phyloP scores from a whole-genome alignment of 2,888 invertebrate species.

The Cryptocheilus praepositus region DNA sequence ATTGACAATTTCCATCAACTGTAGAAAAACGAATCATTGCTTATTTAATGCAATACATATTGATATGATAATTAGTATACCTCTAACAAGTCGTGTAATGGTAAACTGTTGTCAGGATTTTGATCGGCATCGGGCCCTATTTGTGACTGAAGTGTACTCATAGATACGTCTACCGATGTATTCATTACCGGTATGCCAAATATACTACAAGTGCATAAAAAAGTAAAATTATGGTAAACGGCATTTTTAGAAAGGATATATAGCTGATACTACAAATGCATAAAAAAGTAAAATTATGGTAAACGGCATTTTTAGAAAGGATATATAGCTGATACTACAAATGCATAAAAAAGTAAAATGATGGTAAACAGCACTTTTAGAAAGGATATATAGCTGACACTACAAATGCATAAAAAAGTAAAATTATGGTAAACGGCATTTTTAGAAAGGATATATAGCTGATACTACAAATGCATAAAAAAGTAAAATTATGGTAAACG shows the following conservation, averaged over 20 bases:
- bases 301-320: background rate
- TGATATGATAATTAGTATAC: background rate
- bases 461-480: conserved; percentile 39
- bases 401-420: conserved; percentile 17
- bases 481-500: background rate
- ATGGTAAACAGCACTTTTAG: background rate
- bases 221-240: background rate
- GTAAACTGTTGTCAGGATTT: background rate
- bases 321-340: conserved; percentile 44
- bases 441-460: background rate
- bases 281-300: background rate
- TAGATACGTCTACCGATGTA: conserved; percentile 15
- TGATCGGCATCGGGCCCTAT: background rate
- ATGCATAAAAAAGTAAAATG: background rate
- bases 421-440: too few relatives aligned
- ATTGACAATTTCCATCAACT: conserved; percentile 56
- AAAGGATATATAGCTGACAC: conserved; percentile 35
- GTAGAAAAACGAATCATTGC: conserved; percentile 8
- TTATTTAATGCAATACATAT: too few relatives aligned
- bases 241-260: background rate
- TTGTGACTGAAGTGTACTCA: background rate
- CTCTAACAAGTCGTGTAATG: background rate
- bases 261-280: background rate
- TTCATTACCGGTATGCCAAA: conserved; percentile 60
- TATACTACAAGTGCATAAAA: conserved; percentile 37